A percentile compares a stretch with the other conserved stretches of the same genome.
Evolutionary conservation across 1,140 invertebrate genomes (phyloP).

Genomic region (Trialeurodes vaporariorum): DNA sequence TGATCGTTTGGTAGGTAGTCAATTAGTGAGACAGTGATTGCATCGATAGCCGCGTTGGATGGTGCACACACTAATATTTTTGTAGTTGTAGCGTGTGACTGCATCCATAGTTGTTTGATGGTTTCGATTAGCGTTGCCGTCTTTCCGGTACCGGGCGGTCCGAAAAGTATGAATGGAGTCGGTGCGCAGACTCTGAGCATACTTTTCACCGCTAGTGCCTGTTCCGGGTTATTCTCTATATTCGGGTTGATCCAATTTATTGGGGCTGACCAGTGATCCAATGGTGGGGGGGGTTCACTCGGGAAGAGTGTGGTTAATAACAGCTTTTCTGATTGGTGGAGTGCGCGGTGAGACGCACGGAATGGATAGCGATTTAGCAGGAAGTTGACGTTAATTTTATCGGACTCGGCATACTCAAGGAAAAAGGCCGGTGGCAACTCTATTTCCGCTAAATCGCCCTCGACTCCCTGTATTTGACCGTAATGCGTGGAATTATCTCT

Average conservation of each 20-base stretch:
- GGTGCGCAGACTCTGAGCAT: background rate
- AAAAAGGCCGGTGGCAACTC: background rate
- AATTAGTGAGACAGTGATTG: background rate
- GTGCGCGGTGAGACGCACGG: background rate
- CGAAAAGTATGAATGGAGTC: slow-evolving; percentile 46
- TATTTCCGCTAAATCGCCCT: background rate
- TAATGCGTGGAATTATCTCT: background rate
- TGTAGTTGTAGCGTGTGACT: background rate
- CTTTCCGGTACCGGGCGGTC: background rate
- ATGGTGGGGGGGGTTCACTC: background rate
- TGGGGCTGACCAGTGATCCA: background rate
- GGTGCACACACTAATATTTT: background rate
- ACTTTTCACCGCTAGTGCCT: background rate
- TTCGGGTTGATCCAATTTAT: background rate
- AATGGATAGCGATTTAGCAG: background rate
- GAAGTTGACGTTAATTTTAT: background rate
- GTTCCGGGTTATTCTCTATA: background rate
- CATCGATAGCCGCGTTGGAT: background rate
- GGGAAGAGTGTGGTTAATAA: background rate
- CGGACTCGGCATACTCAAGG: background rate
- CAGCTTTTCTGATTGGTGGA: background rate
- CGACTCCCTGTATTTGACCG: background rate
- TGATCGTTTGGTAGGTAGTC: background rate
- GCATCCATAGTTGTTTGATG: background rate
- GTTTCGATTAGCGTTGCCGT: background rate